Conservation (phyloP, 2,888 invertebrate genomes). For the Drosophila formosana region DNA sequence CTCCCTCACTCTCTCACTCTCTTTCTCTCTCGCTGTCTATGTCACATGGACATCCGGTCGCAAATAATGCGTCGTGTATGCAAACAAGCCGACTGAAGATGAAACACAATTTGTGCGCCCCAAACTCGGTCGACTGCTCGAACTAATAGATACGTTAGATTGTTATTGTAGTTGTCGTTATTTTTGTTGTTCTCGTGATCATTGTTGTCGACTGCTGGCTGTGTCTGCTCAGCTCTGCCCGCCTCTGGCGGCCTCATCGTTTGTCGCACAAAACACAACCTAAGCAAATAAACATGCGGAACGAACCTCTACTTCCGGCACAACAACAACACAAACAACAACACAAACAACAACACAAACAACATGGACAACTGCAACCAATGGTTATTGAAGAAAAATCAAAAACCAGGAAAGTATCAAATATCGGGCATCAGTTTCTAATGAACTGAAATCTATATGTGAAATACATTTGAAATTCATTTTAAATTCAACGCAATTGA, state of each 20-base stretch:
- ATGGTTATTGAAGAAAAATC: conserved; percentile 2
- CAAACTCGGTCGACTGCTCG: conserved; percentile 12
- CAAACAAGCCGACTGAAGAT: conserved; percentile 23
- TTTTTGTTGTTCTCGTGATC: not conserved
- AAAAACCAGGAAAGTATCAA: not conserved
- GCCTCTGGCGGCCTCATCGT: conserved; percentile 31
- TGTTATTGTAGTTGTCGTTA: conserved; percentile 14
- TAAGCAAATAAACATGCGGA: conserved; percentile 43
- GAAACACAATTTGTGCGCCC: conserved; percentile 32
- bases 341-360: conserved; percentile 9
- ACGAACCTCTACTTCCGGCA: not conserved
- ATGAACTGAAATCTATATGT: not conserved
- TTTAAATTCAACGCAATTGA: not conserved
- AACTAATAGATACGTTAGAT: conserved; percentile 22
- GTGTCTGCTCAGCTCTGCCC: conserved; percentile 23
- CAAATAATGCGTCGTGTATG: conserved; percentile 39
- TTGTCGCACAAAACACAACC: conserved; percentile 37
- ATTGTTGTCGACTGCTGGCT: conserved; percentile 6
- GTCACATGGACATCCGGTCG: conserved; percentile 58
- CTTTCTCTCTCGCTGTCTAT: not conserved
- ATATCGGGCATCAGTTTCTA: conserved; percentile 1
- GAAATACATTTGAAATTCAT: not conserved
- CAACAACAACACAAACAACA: no score
- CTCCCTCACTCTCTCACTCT: conserved; percentile 5
- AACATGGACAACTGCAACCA: not conserved